phyloP scores from a whole-genome alignment of 2,113 vertebrate species.

The Menura novaehollandiae region DNA sequence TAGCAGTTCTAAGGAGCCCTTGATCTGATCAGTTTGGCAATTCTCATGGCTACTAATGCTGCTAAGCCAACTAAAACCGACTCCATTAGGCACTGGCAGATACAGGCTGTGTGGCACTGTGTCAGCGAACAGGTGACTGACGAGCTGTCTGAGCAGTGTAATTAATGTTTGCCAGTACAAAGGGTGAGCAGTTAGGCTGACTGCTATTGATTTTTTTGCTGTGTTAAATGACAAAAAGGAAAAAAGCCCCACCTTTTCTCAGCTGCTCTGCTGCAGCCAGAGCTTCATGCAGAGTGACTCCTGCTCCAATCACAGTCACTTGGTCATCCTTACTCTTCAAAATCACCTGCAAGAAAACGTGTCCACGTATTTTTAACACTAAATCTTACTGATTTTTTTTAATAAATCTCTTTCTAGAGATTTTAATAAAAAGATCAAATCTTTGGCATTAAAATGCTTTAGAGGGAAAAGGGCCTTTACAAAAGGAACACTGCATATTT shows the following conservation, averaged over 20 bases:
- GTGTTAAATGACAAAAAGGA: neutral
- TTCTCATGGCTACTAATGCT: neutral
- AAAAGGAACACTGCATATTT: neutral
- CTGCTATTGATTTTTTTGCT: neutral
- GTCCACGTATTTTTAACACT: neutral
- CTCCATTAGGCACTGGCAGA: neutral
- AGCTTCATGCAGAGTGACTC: constrained; percentile 90
- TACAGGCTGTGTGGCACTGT: neutral
- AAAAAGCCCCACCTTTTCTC: constrained; percentile 80
- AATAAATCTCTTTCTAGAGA: neutral
- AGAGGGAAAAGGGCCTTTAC: neutral
- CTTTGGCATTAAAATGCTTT: neutral
- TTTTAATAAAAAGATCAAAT: neutral
- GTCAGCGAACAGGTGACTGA: neutral
- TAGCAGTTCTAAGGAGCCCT: neutral
- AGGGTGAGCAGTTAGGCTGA: neutral
- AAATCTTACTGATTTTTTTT: neutral
- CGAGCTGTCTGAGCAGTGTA: neutral
- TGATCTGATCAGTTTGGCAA: neutral
- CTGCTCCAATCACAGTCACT: constrained; percentile 89
- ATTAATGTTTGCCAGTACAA: neutral
- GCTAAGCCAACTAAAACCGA: neutral
- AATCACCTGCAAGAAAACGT: constrained; percentile 76
- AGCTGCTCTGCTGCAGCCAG: constrained; percentile 88
- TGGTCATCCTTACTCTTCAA: constrained; percentile 90